These are phyloP conservation scores for Poecilia wingei DNA, from an alignment of 2,797 vertebrate species.

Conservation along the genomic window DNA sequence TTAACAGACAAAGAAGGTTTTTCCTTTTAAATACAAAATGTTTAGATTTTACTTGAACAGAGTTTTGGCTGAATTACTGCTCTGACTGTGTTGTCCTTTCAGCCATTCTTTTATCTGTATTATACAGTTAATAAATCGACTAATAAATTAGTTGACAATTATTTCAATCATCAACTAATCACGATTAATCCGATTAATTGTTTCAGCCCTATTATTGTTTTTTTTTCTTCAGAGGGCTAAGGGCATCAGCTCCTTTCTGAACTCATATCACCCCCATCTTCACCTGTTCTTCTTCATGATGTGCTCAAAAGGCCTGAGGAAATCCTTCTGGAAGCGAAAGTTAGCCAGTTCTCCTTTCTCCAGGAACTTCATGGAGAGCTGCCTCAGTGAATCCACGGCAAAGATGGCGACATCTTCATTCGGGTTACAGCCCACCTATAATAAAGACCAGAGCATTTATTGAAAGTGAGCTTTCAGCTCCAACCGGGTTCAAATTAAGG, in stretches of 20 bases:
- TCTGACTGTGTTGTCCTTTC: too few relatives aligned
- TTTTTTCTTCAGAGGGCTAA: neutral
- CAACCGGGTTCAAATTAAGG: neutral
- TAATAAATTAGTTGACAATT: too few relatives aligned
- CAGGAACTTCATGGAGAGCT: slow-evolving; percentile 98
- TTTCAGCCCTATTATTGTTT: too few relatives aligned
- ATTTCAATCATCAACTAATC: too few relatives aligned
- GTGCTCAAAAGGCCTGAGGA: slow-evolving; percentile 97
- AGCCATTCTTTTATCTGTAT: neutral
- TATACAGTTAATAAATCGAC: too few relatives aligned
- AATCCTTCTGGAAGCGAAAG: slow-evolving; percentile 99
- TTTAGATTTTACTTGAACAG: too few relatives aligned
- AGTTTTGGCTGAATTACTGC: too few relatives aligned
- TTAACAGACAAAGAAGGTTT: too few relatives aligned
- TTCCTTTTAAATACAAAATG: too few relatives aligned
- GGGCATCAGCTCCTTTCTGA: neutral
- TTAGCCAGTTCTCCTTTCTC: slow-evolving; percentile 98
- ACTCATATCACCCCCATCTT: neutral
- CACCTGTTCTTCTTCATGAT: slow-evolving; percentile 99
- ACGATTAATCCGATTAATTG: too few relatives aligned
- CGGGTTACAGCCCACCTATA: slow-evolving; percentile 95
- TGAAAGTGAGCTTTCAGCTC: neutral
- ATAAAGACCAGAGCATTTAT: neutral
- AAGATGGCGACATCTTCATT: slow-evolving; percentile 99
- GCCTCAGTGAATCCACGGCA: slow-evolving; percentile 96